phyloP scores from a whole-genome alignment of 2,797 vertebrate genomes.

The Halcyon chelicuti region DNA sequence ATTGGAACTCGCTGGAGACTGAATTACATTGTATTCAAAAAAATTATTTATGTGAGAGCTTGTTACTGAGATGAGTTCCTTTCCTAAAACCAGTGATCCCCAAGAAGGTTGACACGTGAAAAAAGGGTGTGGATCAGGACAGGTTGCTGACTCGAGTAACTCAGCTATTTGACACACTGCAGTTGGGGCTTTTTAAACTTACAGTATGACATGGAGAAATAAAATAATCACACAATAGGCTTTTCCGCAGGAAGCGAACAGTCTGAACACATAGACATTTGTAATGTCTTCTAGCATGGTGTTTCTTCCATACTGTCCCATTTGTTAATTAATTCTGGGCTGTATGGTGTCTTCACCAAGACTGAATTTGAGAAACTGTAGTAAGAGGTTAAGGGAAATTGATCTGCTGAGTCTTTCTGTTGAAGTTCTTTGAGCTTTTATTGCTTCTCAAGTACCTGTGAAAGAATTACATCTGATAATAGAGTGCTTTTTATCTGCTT shows the following conservation, averaged over 20 bases:
- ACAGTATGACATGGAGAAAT: neutral
- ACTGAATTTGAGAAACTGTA: neutral
- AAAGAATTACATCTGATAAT: neutral
- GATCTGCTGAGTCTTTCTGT: neutral
- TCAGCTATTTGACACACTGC: neutral
- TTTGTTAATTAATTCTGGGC: neutral
- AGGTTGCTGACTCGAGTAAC: neutral
- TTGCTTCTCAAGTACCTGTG: neutral
- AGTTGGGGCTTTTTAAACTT: neutral
- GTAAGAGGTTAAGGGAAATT: neutral
- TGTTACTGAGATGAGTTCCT: neutral
- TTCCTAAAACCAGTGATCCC: neutral
- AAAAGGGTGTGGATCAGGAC: neutral
- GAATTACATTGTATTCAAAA: neutral
- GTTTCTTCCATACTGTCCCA: neutral
- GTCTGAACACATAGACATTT: neutral
- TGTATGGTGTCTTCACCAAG: neutral
- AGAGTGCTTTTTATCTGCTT: neutral
- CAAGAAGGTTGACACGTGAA: neutral
- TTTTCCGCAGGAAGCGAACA: neutral
- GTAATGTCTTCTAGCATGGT: neutral
- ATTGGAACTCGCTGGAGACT: neutral
- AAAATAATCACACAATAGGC: fast-evolving
- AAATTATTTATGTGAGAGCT: neutral
- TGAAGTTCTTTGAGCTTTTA: neutral